Evolutionary conservation across 2,888 invertebrate genomes (phyloP).

Genomic region (Toxonevra muliebris): DNA sequence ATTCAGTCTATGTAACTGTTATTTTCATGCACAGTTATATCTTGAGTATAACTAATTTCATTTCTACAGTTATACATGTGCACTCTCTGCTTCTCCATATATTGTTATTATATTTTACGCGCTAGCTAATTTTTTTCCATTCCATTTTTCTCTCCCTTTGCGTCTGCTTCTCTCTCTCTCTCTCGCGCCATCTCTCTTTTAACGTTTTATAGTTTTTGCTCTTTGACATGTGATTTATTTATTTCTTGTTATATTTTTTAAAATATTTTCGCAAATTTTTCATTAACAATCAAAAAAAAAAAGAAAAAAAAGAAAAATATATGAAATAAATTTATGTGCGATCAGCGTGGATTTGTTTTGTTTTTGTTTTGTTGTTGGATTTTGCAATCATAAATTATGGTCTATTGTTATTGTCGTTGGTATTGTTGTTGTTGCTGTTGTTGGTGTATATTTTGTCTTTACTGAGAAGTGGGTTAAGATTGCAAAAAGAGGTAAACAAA

Average conservation of each 20-base stretch:
- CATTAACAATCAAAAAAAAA: slow-evolving; percentile 13
- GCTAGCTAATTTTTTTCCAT: not conserved
- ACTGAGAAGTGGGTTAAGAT: slow-evolving; percentile 52
- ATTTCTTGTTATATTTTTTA: slow-evolving; percentile 1
- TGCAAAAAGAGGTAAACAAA: slow-evolving; percentile 42
- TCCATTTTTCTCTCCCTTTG: not conserved
- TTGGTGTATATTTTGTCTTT: slow-evolving; percentile 17
- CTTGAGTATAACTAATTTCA: slow-evolving; percentile 8
- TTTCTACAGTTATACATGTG: not conserved
- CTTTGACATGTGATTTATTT: slow-evolving; percentile 27
- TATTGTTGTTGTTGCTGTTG: slow-evolving; percentile 26
- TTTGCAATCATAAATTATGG: slow-evolving; percentile 30
- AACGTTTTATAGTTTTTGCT: not conserved
- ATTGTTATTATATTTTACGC: not conserved
- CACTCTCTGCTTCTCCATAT: not conserved
- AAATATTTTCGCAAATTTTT: slow-evolving; percentile 13
- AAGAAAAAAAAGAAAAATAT: not conserved
- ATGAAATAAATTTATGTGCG: slow-evolving; percentile 50
- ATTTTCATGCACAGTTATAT: slow-evolving; percentile 15
- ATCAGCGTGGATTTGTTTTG: slow-evolving; percentile 24
- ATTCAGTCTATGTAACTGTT: slow-evolving; percentile 3
- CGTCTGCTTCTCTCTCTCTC: not conserved
- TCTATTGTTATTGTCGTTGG: slow-evolving; percentile 4
- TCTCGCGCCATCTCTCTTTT: not conserved
- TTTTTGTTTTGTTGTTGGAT: slow-evolving; percentile 38